Evolutionary conservation across 2,888 invertebrate species (phyloP).

Genomic region (Lypha dubia): DNA sequence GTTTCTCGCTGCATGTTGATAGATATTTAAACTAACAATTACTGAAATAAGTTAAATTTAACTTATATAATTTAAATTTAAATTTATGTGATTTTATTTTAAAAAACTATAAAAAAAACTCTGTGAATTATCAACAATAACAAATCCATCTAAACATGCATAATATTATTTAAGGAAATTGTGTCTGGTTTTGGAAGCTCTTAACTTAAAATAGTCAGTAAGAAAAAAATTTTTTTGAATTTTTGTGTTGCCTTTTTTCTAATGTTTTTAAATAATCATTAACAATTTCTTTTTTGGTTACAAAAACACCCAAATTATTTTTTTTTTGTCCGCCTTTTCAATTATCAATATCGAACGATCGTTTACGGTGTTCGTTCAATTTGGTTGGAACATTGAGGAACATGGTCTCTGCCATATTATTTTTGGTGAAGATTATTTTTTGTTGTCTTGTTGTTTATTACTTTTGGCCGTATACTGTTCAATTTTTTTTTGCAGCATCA

Average conservation of each 20-base stretch:
- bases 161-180: constrained; percentile 51
- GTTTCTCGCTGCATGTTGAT: constrained; percentile 7
- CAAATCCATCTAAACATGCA: too few relatives aligned
- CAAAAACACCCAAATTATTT: constrained; percentile 41
- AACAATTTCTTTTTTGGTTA: constrained; percentile 58
- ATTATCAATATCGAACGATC: constrained; percentile 52
- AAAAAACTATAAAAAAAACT: too few relatives aligned
- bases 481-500: constrained; percentile 78
- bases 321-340: constrained; percentile 44
- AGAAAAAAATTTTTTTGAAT: constrained; percentile 14
- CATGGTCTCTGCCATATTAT: constrained; percentile 34
- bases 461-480: constrained; percentile 37
- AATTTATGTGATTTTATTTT: too few relatives aligned
- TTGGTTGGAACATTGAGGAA: constrained; percentile 25
- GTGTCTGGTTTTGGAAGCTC: constrained; percentile 23
- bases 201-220: constrained; percentile 17
- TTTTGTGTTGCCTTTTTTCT: constrained; percentile 20
- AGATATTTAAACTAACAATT: too few relatives aligned
- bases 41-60: neutral
- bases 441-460: constrained; percentile 38
- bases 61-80: too few relatives aligned
- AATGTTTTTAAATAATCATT: constrained; percentile 35
- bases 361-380: constrained; percentile 35
- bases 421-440: constrained; percentile 46
- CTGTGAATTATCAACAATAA: constrained; percentile 13